A percentile compares a stretch with the other conserved stretches of the same genome.
Evolutionary conservation across 2,888 invertebrate species (phyloP).

Genomic region (Aethes cnicana): DNA sequence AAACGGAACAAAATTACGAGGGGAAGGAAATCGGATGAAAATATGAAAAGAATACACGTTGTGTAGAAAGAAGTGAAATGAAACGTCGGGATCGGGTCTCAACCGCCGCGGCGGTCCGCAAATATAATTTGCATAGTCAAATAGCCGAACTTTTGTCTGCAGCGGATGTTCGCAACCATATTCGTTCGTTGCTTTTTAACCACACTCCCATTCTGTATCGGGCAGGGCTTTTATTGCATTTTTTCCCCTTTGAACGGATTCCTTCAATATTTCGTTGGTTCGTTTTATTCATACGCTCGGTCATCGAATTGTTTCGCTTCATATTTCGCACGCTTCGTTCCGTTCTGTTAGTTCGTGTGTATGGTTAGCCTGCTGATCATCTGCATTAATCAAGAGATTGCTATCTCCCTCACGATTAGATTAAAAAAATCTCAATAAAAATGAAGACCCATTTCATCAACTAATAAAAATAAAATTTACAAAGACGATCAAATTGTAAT

Average conservation of each 20-base stretch:
- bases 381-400: background rate
- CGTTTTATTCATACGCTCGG: conserved; percentile 78
- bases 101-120: conserved; percentile 75
- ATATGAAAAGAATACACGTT: conserved; percentile 82
- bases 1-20: conserved; percentile 79
- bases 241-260: conserved; percentile 81
- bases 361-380: conserved; percentile 30
- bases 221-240: conserved; percentile 76
- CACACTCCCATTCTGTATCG: conserved; percentile 77
- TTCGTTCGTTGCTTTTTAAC: conserved; percentile 80
- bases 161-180: conserved; percentile 79
- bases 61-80: conserved; percentile 78
- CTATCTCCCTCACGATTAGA: background rate
- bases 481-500: conserved; percentile 8
- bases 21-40: conserved; percentile 82
- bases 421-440: conserved; percentile 15
- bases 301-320: conserved; percentile 78
- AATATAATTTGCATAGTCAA: conserved; percentile 84
- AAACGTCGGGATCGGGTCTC: conserved; percentile 78
- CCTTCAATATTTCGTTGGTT: conserved; percentile 81
- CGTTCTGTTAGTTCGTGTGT: conserved; percentile 50
- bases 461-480: no score
- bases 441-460: no score
- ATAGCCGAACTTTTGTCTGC: conserved; percentile 81
- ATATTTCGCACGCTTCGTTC: conserved; percentile 63